Conservation (phyloP, 2,113 vertebrate species). For the Laticauda colubrina region DNA sequence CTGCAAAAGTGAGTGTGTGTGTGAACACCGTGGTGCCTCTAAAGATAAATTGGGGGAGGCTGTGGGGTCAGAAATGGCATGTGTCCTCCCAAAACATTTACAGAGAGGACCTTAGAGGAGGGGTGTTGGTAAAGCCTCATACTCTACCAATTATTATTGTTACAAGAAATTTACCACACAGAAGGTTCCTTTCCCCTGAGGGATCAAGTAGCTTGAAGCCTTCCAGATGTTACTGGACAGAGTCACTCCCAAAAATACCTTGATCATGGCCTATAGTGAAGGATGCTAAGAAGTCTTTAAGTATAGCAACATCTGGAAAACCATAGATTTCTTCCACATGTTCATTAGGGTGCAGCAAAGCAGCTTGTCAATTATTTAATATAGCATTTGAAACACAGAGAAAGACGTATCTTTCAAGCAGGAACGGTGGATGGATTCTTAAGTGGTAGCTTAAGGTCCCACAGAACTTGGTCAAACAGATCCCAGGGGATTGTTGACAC, state of each 20-base stretch:
- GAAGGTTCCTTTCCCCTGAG: background rate
- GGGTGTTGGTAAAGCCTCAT: background rate
- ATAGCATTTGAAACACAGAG: background rate
- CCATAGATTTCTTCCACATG: background rate
- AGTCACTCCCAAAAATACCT: background rate
- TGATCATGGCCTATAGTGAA: background rate
- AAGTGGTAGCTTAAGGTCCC: background rate
- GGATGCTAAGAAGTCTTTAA: background rate
- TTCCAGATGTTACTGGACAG: background rate
- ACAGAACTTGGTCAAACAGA: background rate
- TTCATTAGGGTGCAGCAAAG: background rate
- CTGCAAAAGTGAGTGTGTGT: constrained; percentile 79
- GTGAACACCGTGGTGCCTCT: background rate
- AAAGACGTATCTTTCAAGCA: background rate
- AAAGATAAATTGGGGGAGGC: background rate
- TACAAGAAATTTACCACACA: background rate
- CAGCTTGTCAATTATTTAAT: background rate
- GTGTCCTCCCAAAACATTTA: too few relatives aligned
- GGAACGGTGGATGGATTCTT: background rate
- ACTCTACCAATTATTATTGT: background rate
- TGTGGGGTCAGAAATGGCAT: background rate
- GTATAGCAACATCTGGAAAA: background rate
- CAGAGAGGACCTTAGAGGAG: too few relatives aligned
- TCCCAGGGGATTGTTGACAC: background rate
- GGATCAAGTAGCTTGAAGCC: background rate